Evolutionary conservation across 2,113 vertebrate genomes (phyloP).

Genomic region (Zeus faber): DNA sequence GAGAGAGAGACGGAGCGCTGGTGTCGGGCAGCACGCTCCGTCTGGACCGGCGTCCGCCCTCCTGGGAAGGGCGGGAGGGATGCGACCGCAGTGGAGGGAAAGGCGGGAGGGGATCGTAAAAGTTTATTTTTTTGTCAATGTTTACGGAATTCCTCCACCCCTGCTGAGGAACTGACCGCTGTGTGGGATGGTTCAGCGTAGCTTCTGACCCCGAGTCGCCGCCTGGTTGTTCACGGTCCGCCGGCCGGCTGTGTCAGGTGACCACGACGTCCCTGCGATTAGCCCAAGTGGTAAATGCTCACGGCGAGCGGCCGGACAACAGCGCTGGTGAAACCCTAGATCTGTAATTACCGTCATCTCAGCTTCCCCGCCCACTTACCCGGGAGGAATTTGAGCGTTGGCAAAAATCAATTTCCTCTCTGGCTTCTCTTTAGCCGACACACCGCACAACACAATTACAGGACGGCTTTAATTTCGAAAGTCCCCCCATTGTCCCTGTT

Average conservation of each 20-base stretch:
- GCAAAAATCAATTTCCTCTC: conserved; percentile 58
- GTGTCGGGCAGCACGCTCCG: conserved; percentile 30
- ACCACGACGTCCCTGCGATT: conserved; percentile 30
- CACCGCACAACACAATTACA: conserved; percentile 35
- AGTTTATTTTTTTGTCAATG: conserved; percentile 41
- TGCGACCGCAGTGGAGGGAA: conserved; percentile 12
- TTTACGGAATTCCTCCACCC: conserved; percentile 40
- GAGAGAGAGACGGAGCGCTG: conserved; percentile 15
- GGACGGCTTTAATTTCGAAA: conserved; percentile 20
- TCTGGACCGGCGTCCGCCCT: conserved; percentile 25
- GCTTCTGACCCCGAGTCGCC: neutral
- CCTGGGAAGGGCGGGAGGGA: conserved; percentile 13
- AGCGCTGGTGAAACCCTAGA: conserved; percentile 49
- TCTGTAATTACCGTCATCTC: conserved; percentile 60
- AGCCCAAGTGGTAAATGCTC: conserved; percentile 54
- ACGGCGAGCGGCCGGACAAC: conserved; percentile 18
- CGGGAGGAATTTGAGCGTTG: conserved; percentile 48
- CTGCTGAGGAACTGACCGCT: conserved; percentile 6
- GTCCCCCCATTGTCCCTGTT: conserved; percentile 17
- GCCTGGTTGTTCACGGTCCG: conserved; percentile 9
- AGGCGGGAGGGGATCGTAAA: conserved; percentile 1
- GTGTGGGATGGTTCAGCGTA: conserved; percentile 9
- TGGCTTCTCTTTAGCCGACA: conserved; percentile 19
- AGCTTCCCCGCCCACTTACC: too few relatives aligned
- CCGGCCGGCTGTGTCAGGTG: conserved; percentile 9